Conservation (phyloP, 2,888 invertebrate genomes). For the Myopa testacea region DNA sequence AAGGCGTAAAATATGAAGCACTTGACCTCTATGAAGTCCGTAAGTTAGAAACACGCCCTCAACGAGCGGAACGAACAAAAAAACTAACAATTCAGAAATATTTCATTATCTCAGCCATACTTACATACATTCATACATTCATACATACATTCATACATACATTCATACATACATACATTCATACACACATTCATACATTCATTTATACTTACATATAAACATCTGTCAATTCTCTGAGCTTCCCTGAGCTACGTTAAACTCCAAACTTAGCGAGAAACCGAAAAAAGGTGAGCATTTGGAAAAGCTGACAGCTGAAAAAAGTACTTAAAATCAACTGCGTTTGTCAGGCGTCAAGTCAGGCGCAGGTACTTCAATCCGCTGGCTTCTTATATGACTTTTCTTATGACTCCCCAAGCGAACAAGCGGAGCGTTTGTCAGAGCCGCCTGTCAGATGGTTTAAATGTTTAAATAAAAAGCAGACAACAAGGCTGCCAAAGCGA, state of each 20-base stretch:
- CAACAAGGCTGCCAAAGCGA: not conserved
- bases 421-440: not conserved
- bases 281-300: not conserved
- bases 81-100: not conserved
- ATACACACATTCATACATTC: too few relatives aligned
- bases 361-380: not conserved
- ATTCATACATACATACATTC: too few relatives aligned
- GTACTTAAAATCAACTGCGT: slow-evolving; percentile 23
- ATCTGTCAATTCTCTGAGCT: not conserved
- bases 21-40: not conserved
- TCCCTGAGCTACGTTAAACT: not conserved
- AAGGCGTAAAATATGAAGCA: not conserved
- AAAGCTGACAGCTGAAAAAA: slow-evolving; percentile 26
- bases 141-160: too few relatives aligned
- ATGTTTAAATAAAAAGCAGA: not conserved
- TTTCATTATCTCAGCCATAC: slow-evolving; percentile 6
- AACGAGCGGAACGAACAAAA: not conserved
- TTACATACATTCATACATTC: too few relatives aligned
- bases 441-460: not conserved
- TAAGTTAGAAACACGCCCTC: not conserved
- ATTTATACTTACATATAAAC: too few relatives aligned
- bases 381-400: not conserved
- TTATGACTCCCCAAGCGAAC: not conserved
- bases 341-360: not conserved
- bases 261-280: not conserved